These are phyloP conservation scores for Cistogaster globosa DNA, from an alignment of 2,888 invertebrate species.

Conservation along the genomic window DNA sequence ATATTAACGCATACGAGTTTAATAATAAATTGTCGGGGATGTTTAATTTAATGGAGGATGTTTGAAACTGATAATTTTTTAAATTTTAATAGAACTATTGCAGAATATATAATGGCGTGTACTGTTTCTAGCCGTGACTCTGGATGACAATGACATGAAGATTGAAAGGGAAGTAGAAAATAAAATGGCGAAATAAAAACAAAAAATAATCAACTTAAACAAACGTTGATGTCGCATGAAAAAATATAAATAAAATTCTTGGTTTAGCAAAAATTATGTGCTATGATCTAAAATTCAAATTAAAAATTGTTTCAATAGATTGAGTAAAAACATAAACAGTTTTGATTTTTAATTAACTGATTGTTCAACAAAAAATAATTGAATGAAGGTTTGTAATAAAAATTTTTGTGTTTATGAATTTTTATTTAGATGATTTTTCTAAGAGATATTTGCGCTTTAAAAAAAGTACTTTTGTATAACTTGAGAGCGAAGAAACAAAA, in stretches of 20 bases:
- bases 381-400: neutral
- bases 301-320: slow-evolving; percentile 57
- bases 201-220: slow-evolving; percentile 22
- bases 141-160: slow-evolving; percentile 18
- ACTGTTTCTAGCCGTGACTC: slow-evolving; percentile 12
- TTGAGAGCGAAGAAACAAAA: neutral
- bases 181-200: slow-evolving; percentile 25
- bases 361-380: slow-evolving; percentile 21
- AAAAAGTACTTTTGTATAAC: neutral
- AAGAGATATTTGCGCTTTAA: slow-evolving; percentile 37
- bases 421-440: neutral
- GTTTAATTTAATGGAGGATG: slow-evolving; percentile 27
- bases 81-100: neutral
- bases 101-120: neutral
- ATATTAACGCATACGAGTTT: slow-evolving; percentile 22
- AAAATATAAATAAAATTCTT: slow-evolving; percentile 28
- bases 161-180: neutral
- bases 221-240: slow-evolving; percentile 15
- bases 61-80: neutral
- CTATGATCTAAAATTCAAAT: slow-evolving; percentile 42
- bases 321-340: slow-evolving; percentile 67
- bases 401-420: neutral
- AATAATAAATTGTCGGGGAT: slow-evolving; percentile 36
- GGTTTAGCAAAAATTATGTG: slow-evolving; percentile 51
- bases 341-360: neutral